Conservation (phyloP, 2,113 vertebrate species). For the Picathartes gymnocephalus region DNA sequence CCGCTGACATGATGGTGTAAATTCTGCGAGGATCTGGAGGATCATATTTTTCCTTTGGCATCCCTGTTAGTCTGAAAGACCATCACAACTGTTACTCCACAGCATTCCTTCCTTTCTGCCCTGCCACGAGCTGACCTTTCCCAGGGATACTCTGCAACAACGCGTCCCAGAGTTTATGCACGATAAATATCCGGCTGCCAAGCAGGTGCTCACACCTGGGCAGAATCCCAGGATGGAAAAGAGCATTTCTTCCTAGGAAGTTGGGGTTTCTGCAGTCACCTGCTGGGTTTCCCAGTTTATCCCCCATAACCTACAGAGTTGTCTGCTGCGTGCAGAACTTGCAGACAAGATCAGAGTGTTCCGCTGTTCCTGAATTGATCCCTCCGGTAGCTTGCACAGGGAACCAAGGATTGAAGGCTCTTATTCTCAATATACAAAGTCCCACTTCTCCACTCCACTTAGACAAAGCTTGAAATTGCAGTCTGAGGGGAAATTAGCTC, state of each 20-base stretch:
- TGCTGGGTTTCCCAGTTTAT: neutral
- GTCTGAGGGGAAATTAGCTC: neutral
- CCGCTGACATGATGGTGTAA: slow-evolving; percentile 99
- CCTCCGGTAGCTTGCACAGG: neutral
- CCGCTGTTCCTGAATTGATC: accelerated
- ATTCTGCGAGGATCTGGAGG: slow-evolving; percentile 97
- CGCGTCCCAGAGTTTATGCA: accelerated
- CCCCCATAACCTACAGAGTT: accelerated
- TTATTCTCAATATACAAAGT: neutral
- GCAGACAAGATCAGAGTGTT: neutral
- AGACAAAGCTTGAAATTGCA: neutral
- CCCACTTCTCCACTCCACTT: neutral
- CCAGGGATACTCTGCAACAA: neutral
- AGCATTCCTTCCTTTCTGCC: neutral
- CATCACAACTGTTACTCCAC: neutral
- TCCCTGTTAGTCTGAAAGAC: slow-evolving; percentile 90
- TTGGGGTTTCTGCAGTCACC: neutral
- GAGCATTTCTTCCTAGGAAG: neutral
- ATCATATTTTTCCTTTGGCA: slow-evolving; percentile 99
- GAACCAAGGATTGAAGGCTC: neutral
- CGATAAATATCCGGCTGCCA: accelerated
- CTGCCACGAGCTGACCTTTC: neutral
- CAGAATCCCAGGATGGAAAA: accelerated
- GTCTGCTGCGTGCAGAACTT: neutral
- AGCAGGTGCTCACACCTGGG: neutral